Conservation (phyloP, 2,113 vertebrate species). For the Cercocebus atys region DNA sequence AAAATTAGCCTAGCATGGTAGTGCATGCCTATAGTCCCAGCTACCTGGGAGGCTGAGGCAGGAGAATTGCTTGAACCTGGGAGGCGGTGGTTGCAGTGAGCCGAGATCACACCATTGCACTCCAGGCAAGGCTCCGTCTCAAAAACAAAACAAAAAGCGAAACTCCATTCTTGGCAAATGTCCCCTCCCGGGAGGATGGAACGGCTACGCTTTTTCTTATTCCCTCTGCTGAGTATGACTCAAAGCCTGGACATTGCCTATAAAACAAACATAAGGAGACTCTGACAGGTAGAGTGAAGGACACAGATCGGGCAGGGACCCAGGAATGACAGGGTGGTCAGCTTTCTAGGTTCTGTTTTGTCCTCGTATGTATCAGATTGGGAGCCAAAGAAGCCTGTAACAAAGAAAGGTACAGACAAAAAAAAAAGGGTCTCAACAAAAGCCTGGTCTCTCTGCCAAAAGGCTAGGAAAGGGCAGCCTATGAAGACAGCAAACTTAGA, state of each 20-base stretch:
- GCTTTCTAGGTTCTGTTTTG: neutral
- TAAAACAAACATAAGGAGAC: neutral
- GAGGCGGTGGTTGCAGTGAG: too few species aligned
- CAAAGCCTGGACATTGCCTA: accelerated
- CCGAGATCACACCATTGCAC: too few species aligned
- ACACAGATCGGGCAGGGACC: neutral
- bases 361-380: neutral
- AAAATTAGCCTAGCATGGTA: too few species aligned
- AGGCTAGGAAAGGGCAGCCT: neutral
- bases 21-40: too few species aligned
- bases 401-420: neutral
- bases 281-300: neutral
- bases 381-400: neutral
- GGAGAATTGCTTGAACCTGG: too few species aligned
- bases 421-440: neutral
- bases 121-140: too few species aligned
- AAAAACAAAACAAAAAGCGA: too few species aligned
- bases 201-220: accelerated
- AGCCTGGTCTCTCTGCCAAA: neutral
- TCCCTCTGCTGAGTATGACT: neutral
- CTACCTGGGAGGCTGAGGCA: too few species aligned
- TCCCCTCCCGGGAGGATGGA: too few species aligned
- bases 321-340: accelerated
- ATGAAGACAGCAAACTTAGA: too few species aligned
- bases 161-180: neutral